Evolutionary conservation across 2,888 invertebrate genomes (phyloP), one percentile per base, ranked within the genome.

Genomic region (Lottia scabra): DNA sequence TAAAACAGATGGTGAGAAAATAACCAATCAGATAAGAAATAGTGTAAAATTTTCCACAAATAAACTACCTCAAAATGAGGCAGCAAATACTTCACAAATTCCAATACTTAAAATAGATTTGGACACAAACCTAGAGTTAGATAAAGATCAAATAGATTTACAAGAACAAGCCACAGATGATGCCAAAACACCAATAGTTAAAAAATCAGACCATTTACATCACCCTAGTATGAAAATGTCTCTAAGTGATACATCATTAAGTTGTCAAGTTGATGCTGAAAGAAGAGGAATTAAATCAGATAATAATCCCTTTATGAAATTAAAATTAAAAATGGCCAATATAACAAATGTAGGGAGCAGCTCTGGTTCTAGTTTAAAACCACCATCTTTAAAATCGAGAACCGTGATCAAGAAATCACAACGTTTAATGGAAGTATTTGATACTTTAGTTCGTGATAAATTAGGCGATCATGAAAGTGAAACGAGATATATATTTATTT

Each of bases 401-500:
- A 67, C 79, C 23, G 80, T 77, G 67, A 80, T 80, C 2, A 74
- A 83, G n/a, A 84, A 84, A 71, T 78, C 81, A 70, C 83, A 83
- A 66, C 76, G 83, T 65, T 80, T 83, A n/a, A 79, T 84, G 70
- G 84, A 84, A 13, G 76, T 68, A 6, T 78, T 84, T 26, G 82
- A 86, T 72, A 67, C 78, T 46, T 80, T 83, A 56, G 77, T 84
- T 62, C 75, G 78, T 65, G 71, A 79, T 4, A 81, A 83, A 69
- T 67, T 84, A 30, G 78, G 75, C 26, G 78, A 80, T 8, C 70
- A 70, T 12, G 78, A 80, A 46, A 84, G 85, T 74, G 74, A 79
- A 62, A 80, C 84, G 15, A 80, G 80, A 30, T 80, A 84, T 45
- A 83, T 86, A 67, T 81, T 86, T 72, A 82, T 86, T 71, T 86